A percentile compares a stretch with the other conserved stretches of the same genome.
These are phyloP conservation scores for Sprattus sprattus DNA, from an alignment of 2,113 vertebrate species.

Conservation along the genomic window DNA sequence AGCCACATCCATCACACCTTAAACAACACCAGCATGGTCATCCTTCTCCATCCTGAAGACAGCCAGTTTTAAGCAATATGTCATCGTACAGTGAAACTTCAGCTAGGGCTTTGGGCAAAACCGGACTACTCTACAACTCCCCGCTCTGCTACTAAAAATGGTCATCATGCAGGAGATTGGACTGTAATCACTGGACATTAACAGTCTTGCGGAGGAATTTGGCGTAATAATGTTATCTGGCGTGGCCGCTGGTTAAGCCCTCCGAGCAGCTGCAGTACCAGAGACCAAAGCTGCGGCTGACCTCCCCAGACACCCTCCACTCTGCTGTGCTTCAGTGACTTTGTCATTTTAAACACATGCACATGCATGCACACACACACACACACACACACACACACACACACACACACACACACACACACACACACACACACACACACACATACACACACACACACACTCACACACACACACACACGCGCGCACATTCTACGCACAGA, in stretches of 20 bases:
- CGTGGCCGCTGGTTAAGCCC: not conserved
- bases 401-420: not conserved
- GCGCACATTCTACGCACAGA: not conserved
- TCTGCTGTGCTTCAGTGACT: not conserved
- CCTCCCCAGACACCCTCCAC: not conserved
- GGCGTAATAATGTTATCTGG: slow-evolving; percentile 17
- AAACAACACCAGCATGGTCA: not conserved
- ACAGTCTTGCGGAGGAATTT: not conserved
- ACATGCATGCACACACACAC: not conserved
- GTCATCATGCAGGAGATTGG: not conserved
- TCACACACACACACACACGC: not conserved
- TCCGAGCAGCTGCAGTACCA: slow-evolving; percentile 17
- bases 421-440: not conserved
- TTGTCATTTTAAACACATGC: not conserved
- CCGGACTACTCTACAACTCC: not conserved
- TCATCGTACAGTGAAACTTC: not conserved
- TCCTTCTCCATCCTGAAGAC: not conserved
- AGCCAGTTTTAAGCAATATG: not conserved
- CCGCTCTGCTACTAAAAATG: not conserved
- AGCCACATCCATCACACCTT: not conserved
- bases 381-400: slow-evolving; percentile 13
- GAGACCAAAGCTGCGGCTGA: slow-evolving; percentile 26
- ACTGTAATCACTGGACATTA: not conserved
- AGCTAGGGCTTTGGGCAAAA: not conserved
- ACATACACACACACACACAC: not conserved